Percentiles rank a stretch among this genome's conserved stretches.
These are phyloP conservation scores for Disparrhopalites patrizii DNA, from an alignment of 2,888 invertebrate species.

Conservation along the genomic window DNA sequence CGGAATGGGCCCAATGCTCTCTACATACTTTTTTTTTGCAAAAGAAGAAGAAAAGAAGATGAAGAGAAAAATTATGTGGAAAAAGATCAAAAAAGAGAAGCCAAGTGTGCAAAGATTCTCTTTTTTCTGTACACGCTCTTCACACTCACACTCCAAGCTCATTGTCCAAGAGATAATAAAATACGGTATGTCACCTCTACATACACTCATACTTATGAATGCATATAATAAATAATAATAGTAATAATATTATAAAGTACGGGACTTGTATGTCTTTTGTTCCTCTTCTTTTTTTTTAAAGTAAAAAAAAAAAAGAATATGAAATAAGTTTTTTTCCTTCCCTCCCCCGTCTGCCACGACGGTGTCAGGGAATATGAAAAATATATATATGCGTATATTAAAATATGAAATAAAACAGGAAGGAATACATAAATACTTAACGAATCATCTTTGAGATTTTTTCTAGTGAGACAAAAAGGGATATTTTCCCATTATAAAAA, in stretches of 20 bases:
- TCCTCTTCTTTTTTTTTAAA: not conserved
- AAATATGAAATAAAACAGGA: too few species aligned
- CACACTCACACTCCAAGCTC: not conserved
- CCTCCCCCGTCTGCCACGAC: too few species aligned
- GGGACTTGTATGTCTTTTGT: too few species aligned
- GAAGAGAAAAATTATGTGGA: not conserved
- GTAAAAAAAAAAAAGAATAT: not conserved
- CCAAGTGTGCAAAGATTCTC: not conserved
- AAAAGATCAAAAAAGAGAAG: conserved; percentile 5
- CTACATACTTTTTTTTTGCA: not conserved
- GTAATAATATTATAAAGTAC: too few species aligned
- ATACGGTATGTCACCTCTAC: not conserved
- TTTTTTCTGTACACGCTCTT: not conserved
- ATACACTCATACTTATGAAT: too few species aligned
- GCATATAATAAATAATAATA: too few species aligned
- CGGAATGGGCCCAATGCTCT: not conserved
- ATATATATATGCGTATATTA: too few species aligned
- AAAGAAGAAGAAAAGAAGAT: not conserved
- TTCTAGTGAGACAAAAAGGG: too few species aligned
- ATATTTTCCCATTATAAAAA: too few species aligned
- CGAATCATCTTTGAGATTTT: too few species aligned
- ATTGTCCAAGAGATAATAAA: not conserved
- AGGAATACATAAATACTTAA: too few species aligned
- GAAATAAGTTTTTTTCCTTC: not conserved
- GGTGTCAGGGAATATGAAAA: too few species aligned